phyloP scores from a whole-genome alignment of 1,140 invertebrate species.

The Zaprionus ornatus region DNA sequence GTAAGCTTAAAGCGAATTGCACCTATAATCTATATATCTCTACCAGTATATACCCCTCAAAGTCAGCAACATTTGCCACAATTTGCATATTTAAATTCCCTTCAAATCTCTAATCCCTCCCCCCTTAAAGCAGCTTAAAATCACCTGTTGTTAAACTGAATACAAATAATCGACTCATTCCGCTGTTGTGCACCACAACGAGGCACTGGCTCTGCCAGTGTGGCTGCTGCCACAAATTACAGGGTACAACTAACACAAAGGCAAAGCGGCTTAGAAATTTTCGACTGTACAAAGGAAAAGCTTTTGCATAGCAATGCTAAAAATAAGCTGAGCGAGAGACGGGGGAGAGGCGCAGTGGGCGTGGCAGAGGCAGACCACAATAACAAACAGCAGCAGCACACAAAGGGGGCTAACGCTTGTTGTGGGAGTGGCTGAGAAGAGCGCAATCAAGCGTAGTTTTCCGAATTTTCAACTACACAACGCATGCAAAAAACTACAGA shows the following conservation, averaged over 20 bases:
- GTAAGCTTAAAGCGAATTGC: too few relatives aligned
- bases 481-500: constrained; percentile 46
- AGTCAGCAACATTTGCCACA: not conserved
- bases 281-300: constrained; percentile 26
- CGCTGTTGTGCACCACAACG: not conserved
- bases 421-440: constrained; percentile 53
- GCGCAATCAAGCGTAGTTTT: constrained; percentile 78
- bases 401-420: constrained; percentile 31
- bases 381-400: constrained; percentile 56
- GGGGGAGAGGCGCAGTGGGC: not conserved
- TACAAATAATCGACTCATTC: constrained; percentile 2
- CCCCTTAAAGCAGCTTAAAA: not conserved
- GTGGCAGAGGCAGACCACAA: constrained; percentile 29
- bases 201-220: not conserved
- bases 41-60: not conserved
- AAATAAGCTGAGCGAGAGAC: constrained; percentile 30
- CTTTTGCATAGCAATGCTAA: constrained; percentile 44
- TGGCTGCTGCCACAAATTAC: constrained; percentile 18
- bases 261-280: constrained; percentile 40
- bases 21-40: not conserved
- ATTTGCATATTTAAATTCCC: not conserved
- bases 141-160: not conserved
- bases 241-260: constrained; percentile 37
- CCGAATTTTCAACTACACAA: constrained; percentile 62
- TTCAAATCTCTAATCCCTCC: not conserved